Percentiles rank a stretch among this genome's conserved stretches.
These are phyloP conservation scores for Tragelaphus buxtoni DNA, from an alignment of 2,113 vertebrate genomes.

Conservation along the genomic window DNA sequence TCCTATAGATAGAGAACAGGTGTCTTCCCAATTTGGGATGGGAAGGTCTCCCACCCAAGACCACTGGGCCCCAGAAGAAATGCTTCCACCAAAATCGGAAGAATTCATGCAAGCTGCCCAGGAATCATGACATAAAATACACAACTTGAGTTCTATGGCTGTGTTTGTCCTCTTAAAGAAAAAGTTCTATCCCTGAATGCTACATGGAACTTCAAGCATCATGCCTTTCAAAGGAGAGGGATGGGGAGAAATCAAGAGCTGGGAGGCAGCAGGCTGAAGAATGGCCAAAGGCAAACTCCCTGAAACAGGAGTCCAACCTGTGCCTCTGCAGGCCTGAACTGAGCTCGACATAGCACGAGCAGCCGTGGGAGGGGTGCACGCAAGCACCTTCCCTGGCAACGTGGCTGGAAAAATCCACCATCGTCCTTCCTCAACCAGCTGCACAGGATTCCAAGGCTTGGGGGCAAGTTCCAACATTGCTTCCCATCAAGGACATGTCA, in stretches of 20 bases:
- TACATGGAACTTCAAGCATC: background rate
- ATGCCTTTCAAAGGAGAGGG: background rate
- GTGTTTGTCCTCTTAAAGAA: background rate
- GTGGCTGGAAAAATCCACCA: constrained; percentile 29
- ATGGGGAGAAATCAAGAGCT: background rate
- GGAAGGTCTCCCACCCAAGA: background rate
- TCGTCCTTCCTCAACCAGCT: background rate
- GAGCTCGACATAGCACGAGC: fast-evolving
- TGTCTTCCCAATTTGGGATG: background rate
- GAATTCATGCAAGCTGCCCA: background rate
- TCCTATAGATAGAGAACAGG: background rate
- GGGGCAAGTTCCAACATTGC: constrained; percentile 37
- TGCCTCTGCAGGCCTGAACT: background rate
- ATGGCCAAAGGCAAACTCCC: background rate
- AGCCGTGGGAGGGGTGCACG: fast-evolving
- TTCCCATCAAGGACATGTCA: background rate
- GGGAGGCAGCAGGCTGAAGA: background rate
- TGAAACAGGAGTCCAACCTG: background rate
- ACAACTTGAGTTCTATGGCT: background rate
- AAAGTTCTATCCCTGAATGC: background rate
- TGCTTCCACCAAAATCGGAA: background rate
- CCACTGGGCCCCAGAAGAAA: background rate
- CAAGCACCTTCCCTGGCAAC: background rate
- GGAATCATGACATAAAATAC: background rate
- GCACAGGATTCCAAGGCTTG: background rate